Percentiles rank a stretch among this genome's conserved stretches.
phyloP scores from a whole-genome alignment of 2,888 invertebrate species.

The Lithodes maja region DNA sequence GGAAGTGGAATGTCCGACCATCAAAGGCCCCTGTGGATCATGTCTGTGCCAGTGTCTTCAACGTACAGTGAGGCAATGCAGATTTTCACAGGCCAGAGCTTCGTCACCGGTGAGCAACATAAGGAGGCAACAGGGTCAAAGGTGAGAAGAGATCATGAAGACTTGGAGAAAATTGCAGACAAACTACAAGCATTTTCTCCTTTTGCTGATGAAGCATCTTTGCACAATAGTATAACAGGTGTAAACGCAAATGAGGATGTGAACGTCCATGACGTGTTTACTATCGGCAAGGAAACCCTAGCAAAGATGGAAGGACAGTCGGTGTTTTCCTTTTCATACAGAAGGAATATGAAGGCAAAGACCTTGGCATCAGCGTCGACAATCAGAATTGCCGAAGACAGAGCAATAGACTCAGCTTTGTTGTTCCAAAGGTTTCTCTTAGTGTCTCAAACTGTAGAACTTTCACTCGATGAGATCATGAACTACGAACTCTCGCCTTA shows the following conservation, averaged over 20 bases:
- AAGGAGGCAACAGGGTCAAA: not conserved
- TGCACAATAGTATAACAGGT: not conserved
- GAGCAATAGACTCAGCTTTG: not conserved
- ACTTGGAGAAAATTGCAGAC: not conserved
- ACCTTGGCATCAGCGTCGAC: not conserved
- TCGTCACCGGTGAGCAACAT: not conserved
- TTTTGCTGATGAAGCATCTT: not conserved
- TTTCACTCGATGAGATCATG: not conserved
- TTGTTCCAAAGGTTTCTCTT: not conserved
- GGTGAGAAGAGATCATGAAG: constrained; percentile 14
- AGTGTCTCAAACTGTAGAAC: not conserved
- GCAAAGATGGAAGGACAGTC: not conserved
- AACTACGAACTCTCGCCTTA: not conserved
- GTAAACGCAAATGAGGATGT: not conserved
- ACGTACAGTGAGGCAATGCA: constrained; percentile 5
- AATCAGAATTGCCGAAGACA: not conserved
- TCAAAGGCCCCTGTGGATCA: not conserved
- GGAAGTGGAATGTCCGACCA: constrained; percentile 52
- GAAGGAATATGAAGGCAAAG: not conserved
- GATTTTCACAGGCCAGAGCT: not conserved
- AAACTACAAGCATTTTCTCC: not conserved
- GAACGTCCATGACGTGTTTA: not conserved
- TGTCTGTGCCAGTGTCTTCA: constrained; percentile 13
- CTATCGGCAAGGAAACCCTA: not conserved
- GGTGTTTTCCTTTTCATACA: not conserved